Evolutionary conservation across 2,888 invertebrate species (phyloP).

Genomic region (Melipona bicolor): DNA sequence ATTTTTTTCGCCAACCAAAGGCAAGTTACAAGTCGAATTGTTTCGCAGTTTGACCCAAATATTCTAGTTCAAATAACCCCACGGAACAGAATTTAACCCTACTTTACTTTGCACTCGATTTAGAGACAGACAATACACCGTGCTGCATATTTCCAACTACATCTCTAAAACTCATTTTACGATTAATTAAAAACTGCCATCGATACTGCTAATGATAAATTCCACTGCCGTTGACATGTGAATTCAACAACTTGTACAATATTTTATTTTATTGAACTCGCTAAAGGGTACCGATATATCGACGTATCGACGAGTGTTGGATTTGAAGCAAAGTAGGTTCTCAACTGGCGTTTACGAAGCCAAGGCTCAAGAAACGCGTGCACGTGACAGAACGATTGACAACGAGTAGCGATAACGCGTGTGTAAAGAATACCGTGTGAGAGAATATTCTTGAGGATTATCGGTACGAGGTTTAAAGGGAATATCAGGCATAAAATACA

Average conservation of each 20-base stretch:
- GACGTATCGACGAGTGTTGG: neutral
- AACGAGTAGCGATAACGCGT: neutral
- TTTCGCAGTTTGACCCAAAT: neutral
- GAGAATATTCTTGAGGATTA: neutral
- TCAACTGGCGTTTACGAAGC: constrained; percentile 4
- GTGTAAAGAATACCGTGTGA: neutral
- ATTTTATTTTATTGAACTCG: neutral
- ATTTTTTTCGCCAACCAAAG: neutral
- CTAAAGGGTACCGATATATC: neutral
- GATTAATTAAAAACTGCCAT: too few species aligned
- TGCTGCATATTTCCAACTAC: neutral
- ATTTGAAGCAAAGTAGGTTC: neutral
- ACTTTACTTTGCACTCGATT: neutral
- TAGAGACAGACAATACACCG: neutral
- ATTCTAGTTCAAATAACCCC: too few species aligned
- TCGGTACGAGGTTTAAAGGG: neutral
- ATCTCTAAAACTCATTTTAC: neutral
- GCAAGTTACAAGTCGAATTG: neutral
- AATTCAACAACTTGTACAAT: neutral
- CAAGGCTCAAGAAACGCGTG: neutral
- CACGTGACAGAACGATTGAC: constrained; percentile 8
- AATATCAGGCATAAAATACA: neutral
- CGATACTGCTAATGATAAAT: too few species aligned
- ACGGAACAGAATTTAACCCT: neutral
- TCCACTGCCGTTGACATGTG: neutral